phyloP scores from a whole-genome alignment of 1,140 invertebrate species.

The Hestina assimilis region DNA sequence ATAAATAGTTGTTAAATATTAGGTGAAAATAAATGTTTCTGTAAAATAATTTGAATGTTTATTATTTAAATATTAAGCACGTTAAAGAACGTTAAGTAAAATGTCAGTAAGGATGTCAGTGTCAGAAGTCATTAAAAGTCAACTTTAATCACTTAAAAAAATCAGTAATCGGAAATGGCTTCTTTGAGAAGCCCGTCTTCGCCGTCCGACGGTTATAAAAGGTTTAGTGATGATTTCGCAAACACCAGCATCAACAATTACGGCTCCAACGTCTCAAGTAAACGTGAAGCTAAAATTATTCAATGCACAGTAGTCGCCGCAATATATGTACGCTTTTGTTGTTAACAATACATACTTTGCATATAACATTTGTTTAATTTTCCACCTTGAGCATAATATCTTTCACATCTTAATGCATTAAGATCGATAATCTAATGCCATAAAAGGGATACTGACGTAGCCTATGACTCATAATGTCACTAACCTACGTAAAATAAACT shows the following conservation, averaged over 20 bases:
- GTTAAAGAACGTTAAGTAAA: neutral
- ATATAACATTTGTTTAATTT: constrained; percentile 71
- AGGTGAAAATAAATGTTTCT: no score
- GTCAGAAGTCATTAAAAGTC: constrained; percentile 11
- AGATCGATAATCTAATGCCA: constrained; percentile 46
- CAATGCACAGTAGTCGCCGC: constrained; percentile 69
- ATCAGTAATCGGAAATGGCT: constrained; percentile 73
- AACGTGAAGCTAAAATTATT: constrained; percentile 68
- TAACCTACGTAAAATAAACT: constrained; percentile 59
- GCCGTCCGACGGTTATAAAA: constrained; percentile 79
- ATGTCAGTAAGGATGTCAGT: constrained; percentile 12
- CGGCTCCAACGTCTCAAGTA: constrained; percentile 79
- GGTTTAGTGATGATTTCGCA: constrained; percentile 78
- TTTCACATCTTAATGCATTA: constrained; percentile 26
- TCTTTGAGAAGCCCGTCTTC: constrained; percentile 74
- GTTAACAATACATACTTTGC: constrained; percentile 72
- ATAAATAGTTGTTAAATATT: no score
- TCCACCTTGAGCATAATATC: constrained; percentile 36
- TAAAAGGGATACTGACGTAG: constrained; percentile 50
- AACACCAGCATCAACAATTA: constrained; percentile 79
- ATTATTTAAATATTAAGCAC: neutral
- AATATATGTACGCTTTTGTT: constrained; percentile 66
- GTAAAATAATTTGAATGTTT: no score
- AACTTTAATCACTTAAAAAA: constrained; percentile 32
- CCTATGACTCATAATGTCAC: constrained; percentile 53